phyloP scores from a whole-genome alignment of 2,888 invertebrate species.

The Nymphalis polychloros region DNA sequence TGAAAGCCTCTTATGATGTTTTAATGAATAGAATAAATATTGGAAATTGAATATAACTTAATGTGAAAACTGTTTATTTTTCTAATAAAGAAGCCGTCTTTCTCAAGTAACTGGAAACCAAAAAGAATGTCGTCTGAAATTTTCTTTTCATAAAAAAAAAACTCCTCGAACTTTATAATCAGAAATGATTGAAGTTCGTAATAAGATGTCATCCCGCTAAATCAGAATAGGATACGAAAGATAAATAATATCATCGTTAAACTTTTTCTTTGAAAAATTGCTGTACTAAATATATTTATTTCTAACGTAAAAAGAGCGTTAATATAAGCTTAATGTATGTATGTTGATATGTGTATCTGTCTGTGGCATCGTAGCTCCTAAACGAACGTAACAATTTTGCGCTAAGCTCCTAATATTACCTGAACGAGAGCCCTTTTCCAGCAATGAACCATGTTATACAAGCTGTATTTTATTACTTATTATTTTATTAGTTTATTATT shows the following conservation, averaged over 20 bases:
- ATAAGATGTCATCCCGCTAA: constrained; percentile 19
- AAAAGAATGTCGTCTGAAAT: neutral
- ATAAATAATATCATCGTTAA: constrained; percentile 1
- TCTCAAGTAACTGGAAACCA: neutral
- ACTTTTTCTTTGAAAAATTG: constrained; percentile 11
- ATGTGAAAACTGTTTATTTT: neutral
- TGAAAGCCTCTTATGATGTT: too few species aligned
- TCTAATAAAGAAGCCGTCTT: neutral
- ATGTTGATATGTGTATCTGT: neutral
- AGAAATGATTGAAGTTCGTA: constrained; percentile 13
- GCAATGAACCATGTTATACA: too few species aligned
- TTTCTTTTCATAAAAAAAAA: constrained; percentile 13
- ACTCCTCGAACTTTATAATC: constrained; percentile 5
- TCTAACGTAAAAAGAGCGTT: neutral
- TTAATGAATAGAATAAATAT: too few species aligned
- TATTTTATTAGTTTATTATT: too few species aligned
- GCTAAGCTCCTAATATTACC: too few species aligned
- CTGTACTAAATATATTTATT: neutral
- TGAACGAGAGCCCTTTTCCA: too few species aligned
- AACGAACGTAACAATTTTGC: too few species aligned
- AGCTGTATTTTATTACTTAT: too few species aligned
- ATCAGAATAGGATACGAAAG: neutral
- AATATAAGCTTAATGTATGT: too few species aligned
- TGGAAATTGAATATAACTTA: neutral
- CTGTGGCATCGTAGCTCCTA: neutral